These are phyloP conservation scores for Oikopleura vanhoeffeni DNA, from an alignment of 23 tunicate genomes.

Conservation along the genomic window DNA sequence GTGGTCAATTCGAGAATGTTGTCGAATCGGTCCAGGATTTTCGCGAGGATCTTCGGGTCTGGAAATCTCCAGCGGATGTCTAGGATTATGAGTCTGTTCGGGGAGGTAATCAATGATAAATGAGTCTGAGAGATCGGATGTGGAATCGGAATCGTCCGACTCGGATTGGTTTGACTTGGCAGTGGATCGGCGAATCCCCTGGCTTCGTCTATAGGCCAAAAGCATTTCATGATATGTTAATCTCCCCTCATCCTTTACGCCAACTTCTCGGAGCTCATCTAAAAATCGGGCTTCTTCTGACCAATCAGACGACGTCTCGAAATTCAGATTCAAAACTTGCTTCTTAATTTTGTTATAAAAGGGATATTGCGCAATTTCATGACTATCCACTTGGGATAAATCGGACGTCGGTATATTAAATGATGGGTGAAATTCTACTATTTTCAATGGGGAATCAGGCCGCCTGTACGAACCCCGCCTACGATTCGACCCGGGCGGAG, in stretches of 20 bases:
- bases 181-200: background rate
- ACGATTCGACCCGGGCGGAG: background rate
- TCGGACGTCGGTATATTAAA: background rate
- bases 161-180: background rate
- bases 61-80: too few species aligned
- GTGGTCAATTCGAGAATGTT: too few species aligned
- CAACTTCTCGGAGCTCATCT: slow-evolving; percentile 2
- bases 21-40: too few species aligned
- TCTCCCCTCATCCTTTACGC: background rate
- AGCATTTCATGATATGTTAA: slow-evolving; percentile 13
- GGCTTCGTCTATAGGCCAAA: background rate
- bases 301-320: background rate
- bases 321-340: background rate
- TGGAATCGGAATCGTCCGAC: background rate
- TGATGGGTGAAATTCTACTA: background rate
- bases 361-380: background rate
- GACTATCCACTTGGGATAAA: background rate
- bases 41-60: too few species aligned
- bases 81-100: background rate
- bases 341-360: background rate
- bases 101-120: background rate
- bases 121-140: background rate
- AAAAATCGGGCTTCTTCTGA: background rate
- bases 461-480: background rate
- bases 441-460: background rate